phyloP scores from a whole-genome alignment of 1,140 invertebrate genomes.

The Temnothorax longispinosus region DNA sequence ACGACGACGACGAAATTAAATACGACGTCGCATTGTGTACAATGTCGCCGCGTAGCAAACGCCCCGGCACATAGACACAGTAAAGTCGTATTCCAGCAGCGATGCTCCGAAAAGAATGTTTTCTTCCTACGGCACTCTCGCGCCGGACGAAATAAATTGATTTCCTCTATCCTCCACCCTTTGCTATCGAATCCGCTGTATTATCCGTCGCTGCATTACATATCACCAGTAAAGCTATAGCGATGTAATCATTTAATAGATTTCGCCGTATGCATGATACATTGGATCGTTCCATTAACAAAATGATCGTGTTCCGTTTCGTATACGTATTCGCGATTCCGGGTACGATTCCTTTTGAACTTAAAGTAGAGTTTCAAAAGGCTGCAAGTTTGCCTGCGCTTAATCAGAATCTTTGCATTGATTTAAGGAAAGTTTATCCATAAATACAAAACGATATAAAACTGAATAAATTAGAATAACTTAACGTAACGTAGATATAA shows the following conservation, averaged over 20 bases:
- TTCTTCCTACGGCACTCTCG: constrained; percentile 8
- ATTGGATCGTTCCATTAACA: constrained; percentile 8
- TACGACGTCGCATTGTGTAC: constrained; percentile 57
- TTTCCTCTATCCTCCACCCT: constrained; percentile 8
- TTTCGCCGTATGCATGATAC: constrained; percentile 3
- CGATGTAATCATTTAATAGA: neutral
- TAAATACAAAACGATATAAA: constrained; percentile 19
- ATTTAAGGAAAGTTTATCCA: constrained; percentile 9
- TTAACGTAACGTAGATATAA: neutral
- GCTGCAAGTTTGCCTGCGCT: neutral
- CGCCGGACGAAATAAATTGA: constrained; percentile 41
- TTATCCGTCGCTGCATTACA: constrained; percentile 21
- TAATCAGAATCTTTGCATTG: neutral
- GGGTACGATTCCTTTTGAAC: neutral
- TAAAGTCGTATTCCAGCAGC: constrained; percentile 28
- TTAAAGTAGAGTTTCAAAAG: neutral
- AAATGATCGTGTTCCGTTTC: constrained; percentile 2
- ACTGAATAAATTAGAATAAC: constrained; percentile 2
- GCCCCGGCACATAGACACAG: constrained; percentile 39
- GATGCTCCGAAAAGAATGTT: constrained; percentile 37
- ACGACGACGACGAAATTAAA: constrained; percentile 61
- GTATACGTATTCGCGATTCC: neutral
- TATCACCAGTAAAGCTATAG: neutral
- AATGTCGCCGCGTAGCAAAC: constrained; percentile 19
- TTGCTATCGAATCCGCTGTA: neutral